Base-by-base conservation (phyloP, 2,113 vertebrate genomes). In the Sigmodon hispidus region DNA sequence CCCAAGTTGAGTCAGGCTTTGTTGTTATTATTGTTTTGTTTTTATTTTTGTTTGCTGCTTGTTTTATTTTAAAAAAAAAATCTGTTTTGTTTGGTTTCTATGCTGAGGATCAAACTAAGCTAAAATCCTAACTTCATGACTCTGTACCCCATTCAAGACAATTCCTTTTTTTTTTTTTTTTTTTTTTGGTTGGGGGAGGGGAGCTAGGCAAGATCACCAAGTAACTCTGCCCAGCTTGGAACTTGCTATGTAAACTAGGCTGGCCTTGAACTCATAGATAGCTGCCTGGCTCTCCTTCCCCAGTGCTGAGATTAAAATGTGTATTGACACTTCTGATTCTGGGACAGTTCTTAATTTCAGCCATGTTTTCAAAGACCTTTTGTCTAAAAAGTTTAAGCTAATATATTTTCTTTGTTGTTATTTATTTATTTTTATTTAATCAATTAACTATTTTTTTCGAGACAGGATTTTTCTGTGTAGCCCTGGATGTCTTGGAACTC, bases 261-360 rank as follows among this genome's bases (percentile, higher is more conserved):
- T 79, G 76, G 76, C 48, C 17, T 77, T 36, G 76, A 79, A 79
- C 31, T 52, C 48, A 77, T 17, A 5, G 31, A 52, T 36, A 52
- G 19, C 17, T 79, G 29, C 48, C 17, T 79, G 31, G 8, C 48
- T 52, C 17, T 36, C 17, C 31, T 79, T 52, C 48, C 31, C 48
- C 31, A 52, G 76, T 11, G 48, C 31, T 79, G 34, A 0, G 3
- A 36, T 11, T 11, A 48, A 36, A 79, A 52, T 52, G 31, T 79
- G 48, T 9, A 11, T 48, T 50, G 36, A 22, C 31, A 34, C 21
- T n/a, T 45, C 45, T 89, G 90, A 89, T 34, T 59, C 13, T 34
- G 83, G 48, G 67, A 83, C 19, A 85, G 87, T 36, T 87, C 19
- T 87, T 86, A 45, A 93, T 59, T 59, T 89, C 40, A 85, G 77